Evolutionary conservation across 2,113 vertebrate species (phyloP).

Genomic region (Propithecus coquereli): DNA sequence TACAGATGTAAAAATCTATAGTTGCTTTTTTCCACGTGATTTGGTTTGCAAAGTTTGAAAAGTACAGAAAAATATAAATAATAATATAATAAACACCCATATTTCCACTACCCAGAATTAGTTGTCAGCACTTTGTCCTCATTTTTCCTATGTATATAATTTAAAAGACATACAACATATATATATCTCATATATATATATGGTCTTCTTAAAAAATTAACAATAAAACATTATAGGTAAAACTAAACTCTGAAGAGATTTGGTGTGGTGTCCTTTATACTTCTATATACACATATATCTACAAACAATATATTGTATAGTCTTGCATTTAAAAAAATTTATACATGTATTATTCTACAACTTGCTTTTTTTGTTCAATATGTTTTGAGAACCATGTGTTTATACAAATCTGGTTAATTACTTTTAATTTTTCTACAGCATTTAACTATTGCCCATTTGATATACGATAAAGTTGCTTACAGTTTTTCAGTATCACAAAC

Average conservation of each 20-base stretch:
- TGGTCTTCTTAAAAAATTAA: background rate
- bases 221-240: background rate
- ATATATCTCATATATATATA: background rate
- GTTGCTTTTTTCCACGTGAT: background rate
- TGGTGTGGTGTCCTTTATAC: background rate
- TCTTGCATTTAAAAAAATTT: background rate
- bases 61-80: constrained; percentile 34
- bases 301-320: background rate
- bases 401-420: background rate
- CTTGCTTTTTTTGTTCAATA: background rate
- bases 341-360: background rate
- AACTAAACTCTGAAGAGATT: constrained; percentile 5
- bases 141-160: background rate
- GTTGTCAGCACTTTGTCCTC: background rate
- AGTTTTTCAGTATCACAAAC: background rate
- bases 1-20: background rate
- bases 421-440: background rate
- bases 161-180: background rate
- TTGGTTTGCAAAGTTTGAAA: constrained; percentile 13
- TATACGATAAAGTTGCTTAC: background rate
- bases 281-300: constrained; percentile 1
- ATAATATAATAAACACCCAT: background rate
- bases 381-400: background rate
- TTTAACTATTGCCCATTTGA: background rate
- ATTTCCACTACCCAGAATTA: background rate